Base-by-base conservation (phyloP, 53 echinoderm and acorn worm species). In the Holothuria leucospilota region DNA sequence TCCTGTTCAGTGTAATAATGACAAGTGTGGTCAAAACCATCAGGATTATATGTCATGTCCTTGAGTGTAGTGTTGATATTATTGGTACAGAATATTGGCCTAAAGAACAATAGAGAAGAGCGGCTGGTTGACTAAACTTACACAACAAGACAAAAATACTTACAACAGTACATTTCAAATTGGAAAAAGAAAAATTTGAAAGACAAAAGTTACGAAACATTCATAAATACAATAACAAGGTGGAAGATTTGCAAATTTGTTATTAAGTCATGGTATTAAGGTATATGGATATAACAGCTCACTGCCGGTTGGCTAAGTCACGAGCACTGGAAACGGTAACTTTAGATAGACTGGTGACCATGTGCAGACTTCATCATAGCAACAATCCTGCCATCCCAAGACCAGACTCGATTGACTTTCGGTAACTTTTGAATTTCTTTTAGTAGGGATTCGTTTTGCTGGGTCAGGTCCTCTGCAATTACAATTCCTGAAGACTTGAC, bases 291-390 rank as follows among this genome's bases (percentile, higher is more conserved):
- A 70, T 29, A 70, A 34, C 34, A 34, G 34, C 3, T 34, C 34
- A 2, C 34, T 34, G 34, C n/a, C n/a, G n/a, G n/a, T n/a, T n/a
- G n/a, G n/a, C n/a, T 34, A 34, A 26, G 27, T 68, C 69, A 68
- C 8, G 4, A 68, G 26, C 27, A 68, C 69, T 68, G 69, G 69
- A 68, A n/a, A 68, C 69, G 0, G 29, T 68, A 26, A 68, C 69
- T 68, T 68, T 68, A 34, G 69, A 68, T 68, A 34, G 69, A 68
- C n/a, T 26, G 69, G 69, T 68, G 69, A 68, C 69, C 69, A 68
- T 68, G 25, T 68, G 69, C 27, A 68, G 69, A 68, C 29, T 68
- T 30, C 7, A 68, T 68, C 68, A 68, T 68, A 26, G 26, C 68
- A 68, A 68, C 16, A 4, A 68, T 68, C 68, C 69, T 68, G 69